Evolutionary conservation across 2,797 vertebrate species (phyloP).

Genomic region (Diplodus sargus): DNA sequence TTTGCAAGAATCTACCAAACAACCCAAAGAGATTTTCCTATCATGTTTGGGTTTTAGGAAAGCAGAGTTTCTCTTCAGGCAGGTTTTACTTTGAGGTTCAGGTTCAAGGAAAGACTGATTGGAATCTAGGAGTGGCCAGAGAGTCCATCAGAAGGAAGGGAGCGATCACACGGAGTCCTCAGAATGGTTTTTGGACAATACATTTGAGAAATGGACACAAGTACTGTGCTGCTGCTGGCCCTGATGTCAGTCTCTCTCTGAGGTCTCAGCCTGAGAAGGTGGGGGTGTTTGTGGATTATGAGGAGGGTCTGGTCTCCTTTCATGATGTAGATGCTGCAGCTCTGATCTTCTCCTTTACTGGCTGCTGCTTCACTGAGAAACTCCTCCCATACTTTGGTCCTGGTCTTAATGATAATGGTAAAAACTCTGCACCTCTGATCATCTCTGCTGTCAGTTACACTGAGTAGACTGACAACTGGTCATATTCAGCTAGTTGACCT

Average conservation of each 20-base stretch:
- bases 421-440: conserved; percentile 23
- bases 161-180: rapidly evolving
- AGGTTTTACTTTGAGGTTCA: not conserved
- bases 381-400: not conserved
- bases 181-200: not conserved
- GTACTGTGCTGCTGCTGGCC: rapidly evolving
- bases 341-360: conserved; percentile 22
- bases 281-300: too few species aligned
- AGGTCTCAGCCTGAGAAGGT: too few species aligned
- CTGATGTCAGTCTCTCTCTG: rapidly evolving
- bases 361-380: conserved; percentile 28
- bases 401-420: rapidly evolving
- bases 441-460: conserved; percentile 1
- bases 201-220: rapidly evolving
- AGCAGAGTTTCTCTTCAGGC: conserved; percentile 1
- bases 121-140: too few species aligned
- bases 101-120: too few species aligned
- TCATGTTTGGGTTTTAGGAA: rapidly evolving
- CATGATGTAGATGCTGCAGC: too few species aligned
- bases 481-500: not conserved
- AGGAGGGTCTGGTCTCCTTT: too few species aligned
- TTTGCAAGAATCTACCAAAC: not conserved
- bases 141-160: conserved; percentile 16
- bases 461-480: not conserved
- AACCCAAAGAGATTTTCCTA: not conserved